phyloP scores from a whole-genome alignment of 1,140 invertebrate genomes.

The Brachystomella parvula region DNA sequence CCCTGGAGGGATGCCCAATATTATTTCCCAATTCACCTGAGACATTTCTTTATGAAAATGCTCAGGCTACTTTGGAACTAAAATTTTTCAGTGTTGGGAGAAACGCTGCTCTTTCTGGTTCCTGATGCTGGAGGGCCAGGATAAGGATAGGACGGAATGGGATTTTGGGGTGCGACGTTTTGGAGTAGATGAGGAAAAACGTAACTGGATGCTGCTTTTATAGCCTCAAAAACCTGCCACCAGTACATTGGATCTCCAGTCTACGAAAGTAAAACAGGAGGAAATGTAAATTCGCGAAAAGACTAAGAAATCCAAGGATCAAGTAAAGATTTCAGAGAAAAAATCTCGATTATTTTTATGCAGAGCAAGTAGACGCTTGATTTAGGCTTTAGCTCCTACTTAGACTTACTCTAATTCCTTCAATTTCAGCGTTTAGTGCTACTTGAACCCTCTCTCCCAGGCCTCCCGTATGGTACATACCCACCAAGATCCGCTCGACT shows the following conservation, averaged over 20 bases:
- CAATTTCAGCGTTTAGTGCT: no score
- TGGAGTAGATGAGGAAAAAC: background rate
- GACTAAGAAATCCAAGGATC: no score
- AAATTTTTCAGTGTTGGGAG: background rate
- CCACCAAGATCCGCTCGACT: no score
- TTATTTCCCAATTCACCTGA: background rate
- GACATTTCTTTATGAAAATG: background rate
- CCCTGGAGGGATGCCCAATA: background rate
- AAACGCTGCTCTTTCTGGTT: background rate
- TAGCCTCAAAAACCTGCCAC: background rate
- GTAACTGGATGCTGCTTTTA: background rate
- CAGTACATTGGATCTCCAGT: background rate
- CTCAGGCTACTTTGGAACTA: background rate
- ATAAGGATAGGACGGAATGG: background rate
- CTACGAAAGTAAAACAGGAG: no score
- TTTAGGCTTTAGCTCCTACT: no score
- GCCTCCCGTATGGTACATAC: no score
- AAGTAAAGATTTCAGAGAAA: no score
- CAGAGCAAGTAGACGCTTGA: no score
- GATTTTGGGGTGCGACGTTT: background rate
- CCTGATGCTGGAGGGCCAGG: background rate
- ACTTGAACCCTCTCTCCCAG: no score
- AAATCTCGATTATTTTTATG: no score
- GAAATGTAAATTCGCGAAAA: no score
- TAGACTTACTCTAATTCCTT: no score